Conservation (phyloP, 2,797 vertebrate species). For the Sebastes iracundus region DNA sequence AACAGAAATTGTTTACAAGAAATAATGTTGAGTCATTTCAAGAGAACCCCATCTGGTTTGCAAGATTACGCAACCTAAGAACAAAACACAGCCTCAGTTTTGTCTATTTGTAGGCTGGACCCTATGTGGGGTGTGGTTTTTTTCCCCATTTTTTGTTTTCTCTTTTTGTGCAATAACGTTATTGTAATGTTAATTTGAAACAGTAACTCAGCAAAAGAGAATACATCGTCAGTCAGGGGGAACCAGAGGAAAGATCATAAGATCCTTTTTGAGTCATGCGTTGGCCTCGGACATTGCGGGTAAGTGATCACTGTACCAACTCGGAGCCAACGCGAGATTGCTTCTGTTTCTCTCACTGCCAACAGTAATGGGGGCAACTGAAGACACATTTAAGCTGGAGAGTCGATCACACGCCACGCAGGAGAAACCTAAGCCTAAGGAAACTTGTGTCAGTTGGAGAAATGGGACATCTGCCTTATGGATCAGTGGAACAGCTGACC, state of each 20-base stretch:
- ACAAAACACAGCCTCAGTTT: constrained; percentile 18
- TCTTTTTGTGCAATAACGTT: constrained; percentile 45
- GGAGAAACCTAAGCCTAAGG: constrained; percentile 33
- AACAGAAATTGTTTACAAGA: constrained; percentile 4
- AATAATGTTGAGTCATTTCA: constrained; percentile 9
- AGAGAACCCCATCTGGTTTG: constrained; percentile 40
- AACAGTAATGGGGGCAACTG: constrained; percentile 50
- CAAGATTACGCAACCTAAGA: constrained; percentile 36
- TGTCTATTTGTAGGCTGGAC: constrained; percentile 23
- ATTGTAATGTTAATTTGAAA: constrained; percentile 64
- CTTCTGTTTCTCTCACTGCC: constrained; percentile 61
- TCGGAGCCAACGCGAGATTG: constrained; percentile 55
- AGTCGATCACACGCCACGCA: constrained; percentile 47
- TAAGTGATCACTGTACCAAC: constrained; percentile 45
- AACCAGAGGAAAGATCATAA: constrained; percentile 47
- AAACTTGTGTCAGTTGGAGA: constrained; percentile 31
- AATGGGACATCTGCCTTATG: constrained; percentile 44
- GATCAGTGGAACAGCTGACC: constrained; percentile 48
- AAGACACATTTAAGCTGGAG: constrained; percentile 63
- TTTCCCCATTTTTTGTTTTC: constrained; percentile 25
- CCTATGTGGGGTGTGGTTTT: constrained; percentile 1
- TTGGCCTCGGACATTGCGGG: constrained; percentile 49
- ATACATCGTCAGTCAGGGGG: constrained; percentile 45
- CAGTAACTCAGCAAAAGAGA: constrained; percentile 55
- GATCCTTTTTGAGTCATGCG: constrained; percentile 55